Evolutionary conservation across 2,113 vertebrate species (phyloP).

Genomic region (Zeus faber): DNA sequence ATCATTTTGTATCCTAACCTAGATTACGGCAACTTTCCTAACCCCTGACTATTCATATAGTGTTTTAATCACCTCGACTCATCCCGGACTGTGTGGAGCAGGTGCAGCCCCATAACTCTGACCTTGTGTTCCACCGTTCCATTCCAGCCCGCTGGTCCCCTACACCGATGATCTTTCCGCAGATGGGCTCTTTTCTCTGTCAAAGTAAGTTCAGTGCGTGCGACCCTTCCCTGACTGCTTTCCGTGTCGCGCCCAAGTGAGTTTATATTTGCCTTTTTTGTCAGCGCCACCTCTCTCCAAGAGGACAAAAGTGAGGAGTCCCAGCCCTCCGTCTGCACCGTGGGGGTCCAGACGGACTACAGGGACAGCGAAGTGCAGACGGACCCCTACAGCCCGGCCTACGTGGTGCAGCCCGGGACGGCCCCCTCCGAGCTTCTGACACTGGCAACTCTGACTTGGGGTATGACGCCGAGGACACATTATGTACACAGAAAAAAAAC

Average conservation of each 20-base stretch:
- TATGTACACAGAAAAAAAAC: too few relatives aligned
- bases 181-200: slow-evolving; percentile 50
- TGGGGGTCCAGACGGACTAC: slow-evolving; percentile 91
- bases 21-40: too few relatives aligned
- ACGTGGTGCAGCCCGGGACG: slow-evolving; percentile 72
- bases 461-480: slow-evolving; percentile 57
- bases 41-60: too few relatives aligned
- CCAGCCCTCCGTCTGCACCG: slow-evolving; percentile 42
- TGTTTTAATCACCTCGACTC: too few relatives aligned
- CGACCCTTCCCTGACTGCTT: not conserved
- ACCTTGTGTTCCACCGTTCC: slow-evolving; percentile 24
- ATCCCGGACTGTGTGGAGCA: too few relatives aligned
- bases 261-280: not conserved
- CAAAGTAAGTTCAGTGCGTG: slow-evolving; percentile 72
- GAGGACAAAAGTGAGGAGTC: not conserved
- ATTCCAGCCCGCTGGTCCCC: slow-evolving; percentile 75
- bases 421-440: slow-evolving; percentile 85
- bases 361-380: slow-evolving; percentile 92
- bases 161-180: slow-evolving; percentile 64
- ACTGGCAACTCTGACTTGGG: slow-evolving; percentile 85
- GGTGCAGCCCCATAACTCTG: too few relatives aligned
- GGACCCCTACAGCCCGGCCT: slow-evolving; percentile 87
- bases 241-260: not conserved
- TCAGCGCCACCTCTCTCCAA: slow-evolving; percentile 38
- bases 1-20: too few relatives aligned